A percentile compares a stretch with the other conserved stretches of the same genome.
Conservation (phyloP, 2,888 invertebrate genomes). For the Aporophyla lueneburgensis region DNA sequence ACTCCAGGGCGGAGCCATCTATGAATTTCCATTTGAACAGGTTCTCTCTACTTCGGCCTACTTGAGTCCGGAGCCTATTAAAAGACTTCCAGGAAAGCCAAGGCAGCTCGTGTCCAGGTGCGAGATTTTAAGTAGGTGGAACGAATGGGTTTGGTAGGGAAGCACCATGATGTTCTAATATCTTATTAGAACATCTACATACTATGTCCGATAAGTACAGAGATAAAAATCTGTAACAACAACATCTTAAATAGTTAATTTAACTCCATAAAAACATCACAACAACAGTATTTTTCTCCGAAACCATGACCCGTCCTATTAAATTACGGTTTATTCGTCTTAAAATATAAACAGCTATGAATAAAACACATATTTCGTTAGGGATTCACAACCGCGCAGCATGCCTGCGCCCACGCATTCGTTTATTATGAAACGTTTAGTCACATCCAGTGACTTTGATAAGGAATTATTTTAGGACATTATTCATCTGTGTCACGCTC, state of each 20-base stretch:
- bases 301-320: constrained; percentile 24
- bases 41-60: too few species aligned
- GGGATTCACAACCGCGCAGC: constrained; percentile 35
- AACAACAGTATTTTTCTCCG: constrained; percentile 19
- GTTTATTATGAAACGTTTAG: constrained; percentile 65
- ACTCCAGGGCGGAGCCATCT: too few species aligned
- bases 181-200: constrained; percentile 24
- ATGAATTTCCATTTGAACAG: too few species aligned
- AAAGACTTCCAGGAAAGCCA: too few species aligned
- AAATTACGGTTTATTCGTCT: constrained; percentile 39
- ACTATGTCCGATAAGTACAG: constrained; percentile 4
- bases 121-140: too few species aligned
- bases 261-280: constrained; percentile 26
- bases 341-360: constrained; percentile 43
- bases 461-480: constrained; percentile 63
- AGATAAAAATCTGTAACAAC: constrained; percentile 3
- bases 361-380: constrained; percentile 54
- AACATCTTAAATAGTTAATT: neutral
- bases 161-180: too few species aligned
- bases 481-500: constrained; percentile 52
- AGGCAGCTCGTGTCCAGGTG: too few species aligned
- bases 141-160: too few species aligned
- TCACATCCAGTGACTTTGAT: constrained; percentile 60
- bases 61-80: too few species aligned
- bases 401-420: constrained; percentile 58